These are phyloP conservation scores for Calvadosia cruxmelitensis DNA, from an alignment of 30 jellyfish, hydroid and myxozoan species.

Conservation along the genomic window DNA sequence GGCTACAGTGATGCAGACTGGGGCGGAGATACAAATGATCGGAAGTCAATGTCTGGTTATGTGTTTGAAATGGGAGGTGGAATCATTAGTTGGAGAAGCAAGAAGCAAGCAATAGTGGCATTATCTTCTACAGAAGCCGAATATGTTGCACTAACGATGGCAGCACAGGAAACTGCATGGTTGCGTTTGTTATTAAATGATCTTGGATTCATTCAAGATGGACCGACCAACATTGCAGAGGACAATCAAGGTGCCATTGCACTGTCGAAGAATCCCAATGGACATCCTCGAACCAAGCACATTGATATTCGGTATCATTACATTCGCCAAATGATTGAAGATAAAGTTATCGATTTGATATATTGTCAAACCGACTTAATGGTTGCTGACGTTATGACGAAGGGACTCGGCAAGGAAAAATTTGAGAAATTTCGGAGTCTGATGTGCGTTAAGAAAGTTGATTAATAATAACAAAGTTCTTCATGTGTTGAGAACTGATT, in stretches of 20 bases:
- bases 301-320: slow-evolving; percentile 28
- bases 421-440: too few species aligned
- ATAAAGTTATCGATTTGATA: too few species aligned
- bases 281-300: slow-evolving; percentile 27
- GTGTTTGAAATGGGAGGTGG: slow-evolving; percentile 16
- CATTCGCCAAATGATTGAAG: too few species aligned
- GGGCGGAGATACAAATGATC: slow-evolving; percentile 30
- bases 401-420: too few species aligned
- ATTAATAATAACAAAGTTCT: too few species aligned
- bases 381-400: too few species aligned
- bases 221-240: slow-evolving; percentile 15
- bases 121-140: slow-evolving; percentile 32
- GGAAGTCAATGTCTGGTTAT: slow-evolving; percentile 29
- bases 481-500: too few species aligned
- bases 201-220: slow-evolving; percentile 6
- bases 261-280: slow-evolving; percentile 17
- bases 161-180: slow-evolving; percentile 18
- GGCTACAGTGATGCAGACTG: slow-evolving; percentile 35
- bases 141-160: slow-evolving; percentile 14
- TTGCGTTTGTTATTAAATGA: slow-evolving; percentile 11
- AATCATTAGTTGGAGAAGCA: slow-evolving; percentile 28
- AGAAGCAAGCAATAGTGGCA: slow-evolving; percentile 23
- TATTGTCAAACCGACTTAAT: too few species aligned
- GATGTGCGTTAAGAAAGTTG: too few species aligned
- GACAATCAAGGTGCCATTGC: slow-evolving; percentile 30